These are phyloP conservation scores for Tupiocoris notatus DNA, from an alignment of 2,888 invertebrate species.

Conservation along the genomic window DNA sequence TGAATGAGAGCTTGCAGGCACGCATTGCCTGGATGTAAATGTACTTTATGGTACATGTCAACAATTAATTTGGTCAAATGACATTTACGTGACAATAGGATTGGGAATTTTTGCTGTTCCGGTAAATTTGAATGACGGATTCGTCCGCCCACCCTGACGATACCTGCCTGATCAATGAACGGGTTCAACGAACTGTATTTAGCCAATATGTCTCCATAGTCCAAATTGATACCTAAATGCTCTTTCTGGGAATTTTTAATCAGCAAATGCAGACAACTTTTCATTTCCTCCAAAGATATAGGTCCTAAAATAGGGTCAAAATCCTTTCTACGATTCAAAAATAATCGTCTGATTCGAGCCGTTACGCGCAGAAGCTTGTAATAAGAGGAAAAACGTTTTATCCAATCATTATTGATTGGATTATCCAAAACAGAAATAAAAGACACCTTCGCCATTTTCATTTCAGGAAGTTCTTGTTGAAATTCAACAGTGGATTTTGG, in stretches of 20 bases:
- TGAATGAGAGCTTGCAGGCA: background rate
- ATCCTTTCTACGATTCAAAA: background rate
- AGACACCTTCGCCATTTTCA: background rate
- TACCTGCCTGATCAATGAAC: slow-evolving; percentile 15
- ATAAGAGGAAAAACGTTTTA: background rate
- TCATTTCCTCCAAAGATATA: background rate
- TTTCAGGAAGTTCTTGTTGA: background rate
- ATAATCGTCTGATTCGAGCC: background rate
- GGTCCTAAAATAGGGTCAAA: background rate
- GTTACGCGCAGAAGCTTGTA: background rate
- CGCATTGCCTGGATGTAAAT: background rate
- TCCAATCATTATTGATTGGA: too few relatives aligned
- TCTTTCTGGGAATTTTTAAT: background rate
- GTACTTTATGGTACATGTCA: background rate
- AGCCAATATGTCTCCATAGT: background rate
- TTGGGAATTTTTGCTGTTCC: too few relatives aligned
- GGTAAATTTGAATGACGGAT: background rate
- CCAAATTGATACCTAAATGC: background rate
- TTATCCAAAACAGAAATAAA: too few relatives aligned
- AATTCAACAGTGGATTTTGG: background rate
- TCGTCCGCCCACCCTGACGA: slow-evolving; percentile 39
- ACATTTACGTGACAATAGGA: background rate
- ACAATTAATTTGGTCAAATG: too few relatives aligned
- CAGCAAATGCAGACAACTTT: background rate
- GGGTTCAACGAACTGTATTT: background rate